phyloP scores from a whole-genome alignment of 2,888 invertebrate species.

The Fragum fragum region DNA sequence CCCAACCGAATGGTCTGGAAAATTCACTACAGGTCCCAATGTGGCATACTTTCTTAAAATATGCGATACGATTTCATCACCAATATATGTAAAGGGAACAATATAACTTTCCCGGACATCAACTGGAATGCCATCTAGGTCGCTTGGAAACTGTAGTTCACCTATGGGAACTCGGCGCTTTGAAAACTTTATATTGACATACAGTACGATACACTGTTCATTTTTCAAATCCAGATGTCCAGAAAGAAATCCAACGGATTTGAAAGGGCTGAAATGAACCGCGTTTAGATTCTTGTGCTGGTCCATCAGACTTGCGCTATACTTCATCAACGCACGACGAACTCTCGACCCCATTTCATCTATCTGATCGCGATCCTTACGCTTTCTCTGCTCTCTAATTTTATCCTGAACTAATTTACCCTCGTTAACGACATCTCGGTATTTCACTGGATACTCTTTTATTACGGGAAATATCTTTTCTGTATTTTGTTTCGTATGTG shows the following conservation, averaged over 20 bases:
- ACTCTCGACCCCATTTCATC: background rate
- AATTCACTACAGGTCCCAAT: background rate
- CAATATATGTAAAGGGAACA: background rate
- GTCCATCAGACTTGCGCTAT: background rate
- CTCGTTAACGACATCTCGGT: background rate
- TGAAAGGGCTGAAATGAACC: background rate
- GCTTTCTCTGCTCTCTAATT: background rate
- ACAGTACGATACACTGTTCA: conserved; percentile 1
- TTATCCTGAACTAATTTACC: background rate
- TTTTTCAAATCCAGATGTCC: background rate
- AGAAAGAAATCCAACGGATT: background rate
- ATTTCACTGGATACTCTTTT: background rate
- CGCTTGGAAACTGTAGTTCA: background rate
- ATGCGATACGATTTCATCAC: background rate
- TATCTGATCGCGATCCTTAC: background rate
- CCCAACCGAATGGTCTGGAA: background rate
- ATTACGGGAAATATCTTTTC: background rate
- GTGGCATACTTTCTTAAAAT: background rate
- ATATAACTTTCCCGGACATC: conserved; percentile 15
- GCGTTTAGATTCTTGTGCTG: background rate
- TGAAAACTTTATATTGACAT: conserved; percentile 4
- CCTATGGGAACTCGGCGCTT: background rate
- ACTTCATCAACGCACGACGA: background rate
- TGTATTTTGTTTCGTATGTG: background rate
- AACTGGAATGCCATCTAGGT: background rate